Base-by-base conservation (phyloP, 1,140 invertebrate species). In the Chelonus insularis region DNA sequence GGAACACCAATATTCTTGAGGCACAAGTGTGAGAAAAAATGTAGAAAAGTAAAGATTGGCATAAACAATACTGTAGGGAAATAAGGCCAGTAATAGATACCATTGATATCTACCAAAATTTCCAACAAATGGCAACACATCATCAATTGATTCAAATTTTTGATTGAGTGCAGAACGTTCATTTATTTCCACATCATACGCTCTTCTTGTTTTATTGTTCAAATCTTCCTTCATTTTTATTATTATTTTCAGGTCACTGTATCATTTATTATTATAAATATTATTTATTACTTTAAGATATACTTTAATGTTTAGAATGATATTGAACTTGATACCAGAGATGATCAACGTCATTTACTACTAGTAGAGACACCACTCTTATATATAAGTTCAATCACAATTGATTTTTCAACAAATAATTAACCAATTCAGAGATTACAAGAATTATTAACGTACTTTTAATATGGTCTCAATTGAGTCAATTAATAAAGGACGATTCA, bases 21-120 rank as follows among this genome's bases (percentile, higher is more conserved):
- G 80, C 9, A 79, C 76, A 11, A 82, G 58, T 0, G 78, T 80
- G 14, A 82, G 65, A 41, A 83, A 83, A 11, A 83, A 75, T 62
- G 82, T 80, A 11, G 75, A 78, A 63, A 83, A 82, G 37, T 80
- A 81, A 1, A 81, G 64, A 14, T 69, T 78, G 21, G 73, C 72
- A 23, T 81, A 82, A 0, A 69, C 69, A 1, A 77, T 50, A 47
- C 72, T 75, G 45, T 73, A 79, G 0, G 81, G 80, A 55, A 81
- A 60, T 7, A 81, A 60, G 0, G 76, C 67, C 1, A 82, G 23
- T 14, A 84, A 78, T 4, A 85, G 67, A n/a, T 77, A 57, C 64
- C 81, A 76, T 60, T 86, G 85, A 58, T 85, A 86, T 58, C 62
- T 72, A 29, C 84, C 84, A 63, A 84, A 86, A 59, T 84, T 82